Conservation (phyloP, 2,797 vertebrate genomes). For the Capromys pilorides region DNA sequence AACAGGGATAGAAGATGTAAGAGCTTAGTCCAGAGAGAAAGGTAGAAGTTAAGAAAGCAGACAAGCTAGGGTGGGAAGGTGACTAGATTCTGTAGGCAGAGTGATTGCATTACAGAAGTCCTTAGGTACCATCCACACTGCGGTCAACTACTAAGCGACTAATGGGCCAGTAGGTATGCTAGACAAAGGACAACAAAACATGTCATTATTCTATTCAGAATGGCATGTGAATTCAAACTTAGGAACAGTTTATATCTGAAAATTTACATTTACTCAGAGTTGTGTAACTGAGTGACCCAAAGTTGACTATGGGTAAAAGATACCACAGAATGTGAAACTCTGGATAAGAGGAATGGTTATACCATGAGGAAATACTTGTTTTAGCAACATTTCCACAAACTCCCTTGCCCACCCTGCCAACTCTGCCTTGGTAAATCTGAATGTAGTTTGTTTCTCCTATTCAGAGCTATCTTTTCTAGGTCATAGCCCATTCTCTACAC, state of each 20-base stretch:
- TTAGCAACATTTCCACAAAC: not conserved
- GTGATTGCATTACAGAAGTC: not conserved
- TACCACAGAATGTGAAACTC: not conserved
- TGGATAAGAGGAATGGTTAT: not conserved
- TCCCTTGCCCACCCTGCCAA: not conserved
- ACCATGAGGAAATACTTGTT: not conserved
- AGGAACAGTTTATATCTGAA: not conserved
- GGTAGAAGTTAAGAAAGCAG: not conserved
- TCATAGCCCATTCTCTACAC: not conserved
- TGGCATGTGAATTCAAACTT: not conserved
- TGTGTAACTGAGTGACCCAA: not conserved
- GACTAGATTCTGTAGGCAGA: not conserved
- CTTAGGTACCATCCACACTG: not conserved
- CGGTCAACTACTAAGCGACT: not conserved
- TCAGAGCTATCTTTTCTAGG: not conserved
- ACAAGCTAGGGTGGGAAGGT: not conserved
- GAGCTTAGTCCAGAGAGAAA: not conserved
- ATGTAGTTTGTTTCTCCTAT: not conserved
- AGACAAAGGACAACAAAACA: not conserved
- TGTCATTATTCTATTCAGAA: not conserved
- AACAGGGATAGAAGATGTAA: conserved; percentile 20
- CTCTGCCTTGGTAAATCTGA: not conserved
- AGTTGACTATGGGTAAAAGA: not conserved
- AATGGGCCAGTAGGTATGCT: not conserved
- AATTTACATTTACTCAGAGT: not conserved